Evolutionary conservation across 2,888 invertebrate species (phyloP), one percentile per base, ranked within the genome.

Genomic region (Teleogryllus oceanicus): DNA sequence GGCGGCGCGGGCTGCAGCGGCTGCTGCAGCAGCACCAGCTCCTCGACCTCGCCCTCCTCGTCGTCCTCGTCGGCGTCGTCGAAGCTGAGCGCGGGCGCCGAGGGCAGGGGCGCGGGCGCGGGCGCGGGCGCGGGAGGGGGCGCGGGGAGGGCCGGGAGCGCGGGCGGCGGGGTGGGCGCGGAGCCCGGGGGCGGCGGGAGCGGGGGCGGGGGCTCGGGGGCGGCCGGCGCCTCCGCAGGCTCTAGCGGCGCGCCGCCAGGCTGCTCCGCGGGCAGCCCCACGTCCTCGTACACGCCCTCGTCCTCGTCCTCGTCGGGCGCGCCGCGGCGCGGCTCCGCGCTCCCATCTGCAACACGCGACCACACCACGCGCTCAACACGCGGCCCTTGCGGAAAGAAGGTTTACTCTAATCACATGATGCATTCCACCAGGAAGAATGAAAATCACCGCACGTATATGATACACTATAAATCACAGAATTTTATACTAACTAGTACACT

Each of bases 201-300:
- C 37, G 37, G 37, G 37, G 37, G 37, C 37, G 12, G 51, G 21
- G 62, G 21, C 20, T 21, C 4, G 13, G 5, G 74, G 50, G 50
- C 3, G n/a, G 49, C 62, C 16, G 82, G 80, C 24, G 79, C 75
- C 18, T 81, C 82, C 21, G 81, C 81, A 74, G 80, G 81, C 50
- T 82, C 82, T 80, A 81, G 81, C 76, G 81, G 81, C n/a, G 81
- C 82, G 51, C 16, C 62, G 62, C 16, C n/a, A 1, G 16, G 62
- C 13, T 50, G 75, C 21, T 79, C 82, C 21, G 49, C 75, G 20
- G 82, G 81, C 24, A 79, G 77, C 18, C 82, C 82, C 21, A 82
- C 82, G 76, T 81, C 82, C 75, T 82, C 82, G 81, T 82, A 82
- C 76, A 82, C 81, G 24, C 82, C 82, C 49, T 81, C 82, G 20